Evolutionary conservation across 2,113 vertebrate genomes (phyloP).

Genomic region (Pseudorasbora parva): DNA sequence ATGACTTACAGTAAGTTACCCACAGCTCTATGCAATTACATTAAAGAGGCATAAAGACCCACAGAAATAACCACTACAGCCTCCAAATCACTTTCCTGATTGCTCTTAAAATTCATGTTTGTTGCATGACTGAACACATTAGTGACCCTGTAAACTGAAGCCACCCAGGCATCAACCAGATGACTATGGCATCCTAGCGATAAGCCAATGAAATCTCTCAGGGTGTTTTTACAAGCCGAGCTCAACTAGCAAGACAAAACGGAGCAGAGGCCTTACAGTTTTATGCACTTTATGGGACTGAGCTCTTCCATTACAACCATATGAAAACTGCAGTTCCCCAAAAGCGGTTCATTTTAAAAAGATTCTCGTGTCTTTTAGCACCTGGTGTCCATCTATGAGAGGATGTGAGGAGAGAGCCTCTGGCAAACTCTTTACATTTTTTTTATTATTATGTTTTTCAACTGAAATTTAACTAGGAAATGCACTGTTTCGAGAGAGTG

Average conservation of each 20-base stretch:
- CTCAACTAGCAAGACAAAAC: conserved; percentile 22
- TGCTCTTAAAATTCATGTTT: not conserved
- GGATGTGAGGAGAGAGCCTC: not conserved
- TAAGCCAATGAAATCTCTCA: not conserved
- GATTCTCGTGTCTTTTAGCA: conserved; percentile 7
- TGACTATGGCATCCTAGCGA: not conserved
- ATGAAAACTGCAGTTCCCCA: conserved; percentile 27
- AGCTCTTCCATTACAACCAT: conserved; percentile 41
- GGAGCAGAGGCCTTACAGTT: not conserved
- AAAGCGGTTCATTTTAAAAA: not conserved
- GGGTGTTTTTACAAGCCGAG: conserved; percentile 32
- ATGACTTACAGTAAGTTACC: not conserved
- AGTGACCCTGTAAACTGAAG: not conserved
- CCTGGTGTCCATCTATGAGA: conserved; percentile 34
- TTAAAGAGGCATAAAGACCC: not conserved
- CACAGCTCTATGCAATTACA: not conserved
- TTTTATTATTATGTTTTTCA: not conserved
- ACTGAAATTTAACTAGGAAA: not conserved
- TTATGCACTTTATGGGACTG: conserved; percentile 30
- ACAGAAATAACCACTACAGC: not conserved
- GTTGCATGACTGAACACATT: not conserved
- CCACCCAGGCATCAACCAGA: conserved; percentile 23
- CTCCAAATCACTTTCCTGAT: not conserved
- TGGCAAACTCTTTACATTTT: not conserved
- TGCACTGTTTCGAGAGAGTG: not conserved